Evolutionary conservation across 2,797 vertebrate genomes (phyloP), one percentile per base, ranked within the genome.

Genomic region (Cottoperca gobio): DNA sequence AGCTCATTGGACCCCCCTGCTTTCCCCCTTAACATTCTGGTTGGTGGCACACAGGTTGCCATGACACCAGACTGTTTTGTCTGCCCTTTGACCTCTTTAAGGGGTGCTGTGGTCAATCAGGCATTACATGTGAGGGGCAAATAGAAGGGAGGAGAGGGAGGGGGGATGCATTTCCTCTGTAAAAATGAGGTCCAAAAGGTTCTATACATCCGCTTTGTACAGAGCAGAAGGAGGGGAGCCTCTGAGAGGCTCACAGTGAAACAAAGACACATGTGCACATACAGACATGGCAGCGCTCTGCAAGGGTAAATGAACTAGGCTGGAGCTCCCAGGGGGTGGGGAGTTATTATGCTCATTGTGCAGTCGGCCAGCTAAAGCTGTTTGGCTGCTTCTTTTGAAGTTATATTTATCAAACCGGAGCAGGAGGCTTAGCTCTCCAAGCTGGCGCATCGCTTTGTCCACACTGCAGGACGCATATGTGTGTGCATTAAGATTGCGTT

Each of bases 11-110:
- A 88, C 75, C 85, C 78, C 82, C 67, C 62, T 12, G 24, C 52
- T 40, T 66, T 48, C 70, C 74, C 86, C 76, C 62, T 79, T 73
- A 73, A 81, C 85, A 93, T 92, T 95, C 89, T 93, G 85, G 88
- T 92, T 92, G 92, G 93, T 93, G 93, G 93, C 92, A 94, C 92
- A 92, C 90, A 93, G 92, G 95, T 96, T 96, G 91, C 94, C 95
- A 95, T 95, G 95, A 95, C 95, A 93, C 95, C 94, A 96, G 95
- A 96, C 95, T 95, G 93, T 95, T 95, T 95, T 95, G 94, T 94
- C 94, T 95, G 93, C 93, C 94, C 95, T 95, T 94, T 95, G 94
- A 95, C 94, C 95, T 91, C 93, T 94, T 93, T 93, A 92, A 95
- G 93, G 94, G 94, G 93, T 92, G 89, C 94, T 95, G 93, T 95